Evolutionary conservation across 2,797 vertebrate species (phyloP).

Genomic region (Spatula versicolor): DNA sequence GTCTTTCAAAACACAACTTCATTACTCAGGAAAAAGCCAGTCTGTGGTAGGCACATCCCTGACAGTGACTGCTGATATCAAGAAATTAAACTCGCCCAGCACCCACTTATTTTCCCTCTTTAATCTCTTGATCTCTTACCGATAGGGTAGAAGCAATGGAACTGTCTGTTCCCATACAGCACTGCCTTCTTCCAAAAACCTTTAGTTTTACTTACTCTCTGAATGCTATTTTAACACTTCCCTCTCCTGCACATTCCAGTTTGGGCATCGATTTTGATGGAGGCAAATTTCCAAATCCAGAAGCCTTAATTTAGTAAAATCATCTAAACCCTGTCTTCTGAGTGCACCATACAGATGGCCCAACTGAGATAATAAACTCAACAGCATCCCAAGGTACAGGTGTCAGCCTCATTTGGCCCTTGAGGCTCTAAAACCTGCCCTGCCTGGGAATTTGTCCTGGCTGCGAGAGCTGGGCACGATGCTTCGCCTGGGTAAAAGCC

Average conservation of each 20-base stretch:
- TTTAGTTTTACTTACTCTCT: not conserved
- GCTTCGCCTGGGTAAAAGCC: not conserved
- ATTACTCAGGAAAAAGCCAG: not conserved
- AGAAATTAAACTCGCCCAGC: not conserved
- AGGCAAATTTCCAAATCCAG: not conserved
- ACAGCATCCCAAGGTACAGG: not conserved
- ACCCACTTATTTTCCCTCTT: not conserved
- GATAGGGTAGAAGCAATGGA: not conserved
- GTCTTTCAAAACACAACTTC: not conserved
- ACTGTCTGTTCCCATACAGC: not conserved
- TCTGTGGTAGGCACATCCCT: not conserved
- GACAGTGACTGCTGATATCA: not conserved
- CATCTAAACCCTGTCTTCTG: not conserved
- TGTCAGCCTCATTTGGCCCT: not conserved
- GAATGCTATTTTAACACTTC: not conserved
- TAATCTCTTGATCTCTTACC: not conserved
- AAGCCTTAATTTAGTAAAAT: not conserved
- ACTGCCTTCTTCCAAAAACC: not conserved
- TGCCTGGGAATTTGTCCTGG: fast-evolving
- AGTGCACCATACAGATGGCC: not conserved
- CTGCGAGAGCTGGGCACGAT: not conserved
- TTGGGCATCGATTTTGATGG: not conserved
- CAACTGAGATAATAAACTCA: not conserved
- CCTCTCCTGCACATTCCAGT: fast-evolving
- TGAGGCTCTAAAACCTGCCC: not conserved